A percentile compares a stretch with the other conserved stretches of the same genome.
These are phyloP conservation scores for Pao palembangensis DNA, from an alignment of 2,113 vertebrate genomes.

Conservation along the genomic window DNA sequence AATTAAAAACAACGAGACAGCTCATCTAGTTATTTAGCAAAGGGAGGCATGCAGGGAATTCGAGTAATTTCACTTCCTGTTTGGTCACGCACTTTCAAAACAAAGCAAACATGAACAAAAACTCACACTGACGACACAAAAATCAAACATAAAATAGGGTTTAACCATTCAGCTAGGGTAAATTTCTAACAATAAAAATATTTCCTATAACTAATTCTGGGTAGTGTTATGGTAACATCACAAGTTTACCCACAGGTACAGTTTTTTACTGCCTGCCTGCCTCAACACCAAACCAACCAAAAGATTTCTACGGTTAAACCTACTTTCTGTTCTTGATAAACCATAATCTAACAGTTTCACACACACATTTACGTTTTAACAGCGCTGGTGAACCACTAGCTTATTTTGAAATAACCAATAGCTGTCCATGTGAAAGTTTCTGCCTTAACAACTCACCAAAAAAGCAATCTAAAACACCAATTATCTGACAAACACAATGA, in stretches of 20 bases:
- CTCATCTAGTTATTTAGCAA: slow-evolving; percentile 26
- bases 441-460: slow-evolving; percentile 18
- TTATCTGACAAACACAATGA: not conserved
- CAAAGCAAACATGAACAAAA: slow-evolving; percentile 35
- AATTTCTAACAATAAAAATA: no score
- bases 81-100: slow-evolving; percentile 48
- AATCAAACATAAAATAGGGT: no score
- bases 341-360: not conserved
- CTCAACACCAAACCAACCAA: not conserved
- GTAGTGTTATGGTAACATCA: no score
- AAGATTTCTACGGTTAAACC: not conserved
- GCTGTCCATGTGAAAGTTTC: not conserved
- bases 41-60: slow-evolving; percentile 27
- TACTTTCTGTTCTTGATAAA: not conserved
- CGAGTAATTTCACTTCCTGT: slow-evolving; percentile 43
- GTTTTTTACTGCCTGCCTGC: not conserved
- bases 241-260: no score
- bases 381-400: not conserved
- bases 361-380: not conserved
- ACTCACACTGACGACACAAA: not conserved
- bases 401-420: slow-evolving; percentile 54
- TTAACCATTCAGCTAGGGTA: no score
- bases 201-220: no score
- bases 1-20: slow-evolving; percentile 4
- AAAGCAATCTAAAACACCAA: not conserved